Percentiles rank a stretch among this genome's conserved stretches.
Conservation (phyloP, 2,888 invertebrate species). For the Andrena bucephala region DNA sequence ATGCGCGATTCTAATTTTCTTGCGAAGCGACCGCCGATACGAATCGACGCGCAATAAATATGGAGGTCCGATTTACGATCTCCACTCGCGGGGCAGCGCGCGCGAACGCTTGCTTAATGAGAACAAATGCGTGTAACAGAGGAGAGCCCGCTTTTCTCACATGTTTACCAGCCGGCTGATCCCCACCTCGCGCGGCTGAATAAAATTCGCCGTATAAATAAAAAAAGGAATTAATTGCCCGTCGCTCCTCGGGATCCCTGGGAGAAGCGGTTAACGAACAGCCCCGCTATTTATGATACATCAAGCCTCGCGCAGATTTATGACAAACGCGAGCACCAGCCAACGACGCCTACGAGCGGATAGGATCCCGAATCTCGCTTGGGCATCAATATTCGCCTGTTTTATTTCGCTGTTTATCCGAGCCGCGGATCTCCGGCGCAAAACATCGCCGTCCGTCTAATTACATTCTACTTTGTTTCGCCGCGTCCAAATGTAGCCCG, state of each 20-base stretch:
- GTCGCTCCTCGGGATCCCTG: neutral
- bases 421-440: conserved; percentile 22
- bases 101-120: conserved; percentile 4
- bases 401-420: conserved; percentile 38
- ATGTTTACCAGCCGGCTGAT: neutral
- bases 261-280: neutral
- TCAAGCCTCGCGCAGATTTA: neutral
- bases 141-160: neutral
- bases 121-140: conserved; percentile 18
- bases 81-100: no score
- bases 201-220: conserved; percentile 7
- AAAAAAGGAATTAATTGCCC: conserved; percentile 13
- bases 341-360: neutral
- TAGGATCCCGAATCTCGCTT: conserved; percentile 1
- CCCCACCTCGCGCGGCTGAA: neutral
- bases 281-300: neutral
- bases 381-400: conserved; percentile 16
- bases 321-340: neutral
- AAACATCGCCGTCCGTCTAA: conserved; percentile 26
- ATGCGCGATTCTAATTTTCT: conserved; percentile 27
- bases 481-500: conserved; percentile 50
- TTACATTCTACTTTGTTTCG: conserved; percentile 41
- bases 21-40: neutral
- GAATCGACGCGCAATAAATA: conserved; percentile 16
- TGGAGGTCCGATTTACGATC: neutral